Evolutionary conservation across 2,113 vertebrate genomes (phyloP), one percentile per base, ranked within the genome.

Genomic region (Nanorana parkeri): DNA sequence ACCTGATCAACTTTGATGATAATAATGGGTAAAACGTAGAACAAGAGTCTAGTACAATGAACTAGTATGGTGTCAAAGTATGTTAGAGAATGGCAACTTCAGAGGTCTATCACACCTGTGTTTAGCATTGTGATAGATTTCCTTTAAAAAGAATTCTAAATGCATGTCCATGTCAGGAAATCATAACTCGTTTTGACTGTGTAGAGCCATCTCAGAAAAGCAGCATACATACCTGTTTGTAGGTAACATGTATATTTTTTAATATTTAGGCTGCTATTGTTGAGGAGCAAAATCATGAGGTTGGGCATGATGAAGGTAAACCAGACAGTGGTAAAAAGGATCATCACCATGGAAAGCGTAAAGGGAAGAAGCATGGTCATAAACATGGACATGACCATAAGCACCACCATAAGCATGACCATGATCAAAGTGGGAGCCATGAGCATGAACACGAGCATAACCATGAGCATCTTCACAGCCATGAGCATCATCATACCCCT

Each of bases 361-460:
- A 28, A 55, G 78, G 68, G 4, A 69, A 63, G 16, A 54, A 73
- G 24, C 67, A 81, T 52, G 78, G 67, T 2, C 78, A 72, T 13
- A 81, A 17, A 60, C 68, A 72, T 69, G 66, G 52, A 2, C 61
- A 67, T 21, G n/a, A 2, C 3, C 51, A 56, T 20, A 69, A 78
- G 17, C 74, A 83, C 29, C 20, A 20, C 24, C 76, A 55, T 20
- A 54, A 78, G 20, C 81, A 83, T 65, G 66, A 56, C 5, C 73
- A 65, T 24, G 61, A 55, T 23, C n/a, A 67, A 26, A 55, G 61
- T 36, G 72, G n/a, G 54, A 67, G 61, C 26, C 60, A 83, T 75
- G 64, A 83, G 15, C 60, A 64, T 81, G 54, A 64, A 21, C 80
- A 81, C 55, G 15, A 69, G 8, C 80, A 74, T 28, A 51, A 81